Evolutionary conservation across 2,113 vertebrate species (phyloP), one percentile per base, ranked within the genome.

Genomic region (Podarcis muralis): DNA sequence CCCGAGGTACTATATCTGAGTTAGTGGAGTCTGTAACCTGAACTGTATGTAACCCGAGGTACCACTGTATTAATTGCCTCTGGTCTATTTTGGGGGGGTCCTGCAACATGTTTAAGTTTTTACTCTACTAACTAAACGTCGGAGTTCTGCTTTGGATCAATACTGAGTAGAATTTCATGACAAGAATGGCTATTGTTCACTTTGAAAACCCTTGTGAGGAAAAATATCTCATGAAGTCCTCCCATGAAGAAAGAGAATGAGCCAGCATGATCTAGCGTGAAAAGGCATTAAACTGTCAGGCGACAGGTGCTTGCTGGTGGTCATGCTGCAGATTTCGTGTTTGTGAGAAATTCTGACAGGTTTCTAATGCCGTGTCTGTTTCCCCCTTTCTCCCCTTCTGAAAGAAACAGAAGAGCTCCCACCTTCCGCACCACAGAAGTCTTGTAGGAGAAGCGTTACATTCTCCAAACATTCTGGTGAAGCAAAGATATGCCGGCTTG

Each of bases 401-500:
- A 72, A 81, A 6, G 23, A 35, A 37, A 30, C 23, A 48, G 37
- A 77, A 88, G n/a, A 57, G 20, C 0, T 22, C 6, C 25, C 27
- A 40, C 12, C 35, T 48, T 2, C 40, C 18, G n/a, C 2, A 18
- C 37, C 37, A 23, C 32, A 30, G 68, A 5, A 4, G 27, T 22
- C 22, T 68, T 48, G 1, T 75, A 4, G 18, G 27, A 81, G 72
- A 68, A 20, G 23, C 4, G 11, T 6, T 35, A 1, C 43, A 20
- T 12, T 53, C 11, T 11, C 48, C 48, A 53, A 53, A 53, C 48
- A 53, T 53, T 0, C 43, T 48, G 48, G 40, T 48, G 30, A 20
- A 32, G 40, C 53, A 25, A 59, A 62, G 69, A 90, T 86, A 81
- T 40, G 88, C 66, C 84, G 87, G 59, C 92, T 96, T 72, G 85